A percentile compares a stretch with the other conserved stretches of the same genome.
These are phyloP conservation scores for Chamaetylas fuelleborni DNA, from an alignment of 2,113 vertebrate genomes.

Conservation along the genomic window DNA sequence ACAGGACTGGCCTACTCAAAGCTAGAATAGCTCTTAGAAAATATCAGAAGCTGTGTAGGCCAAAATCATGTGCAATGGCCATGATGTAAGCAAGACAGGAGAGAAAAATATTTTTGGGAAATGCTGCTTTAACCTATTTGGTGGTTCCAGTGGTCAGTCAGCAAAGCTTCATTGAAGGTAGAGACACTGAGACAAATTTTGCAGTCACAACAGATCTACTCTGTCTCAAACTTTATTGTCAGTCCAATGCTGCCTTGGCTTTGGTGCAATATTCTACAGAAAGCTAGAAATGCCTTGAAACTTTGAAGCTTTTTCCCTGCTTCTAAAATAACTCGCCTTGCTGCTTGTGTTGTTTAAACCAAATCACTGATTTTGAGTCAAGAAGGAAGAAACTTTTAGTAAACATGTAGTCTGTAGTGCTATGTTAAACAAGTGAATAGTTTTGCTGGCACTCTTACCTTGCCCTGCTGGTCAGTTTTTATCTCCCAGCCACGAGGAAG, in stretches of 20 bases:
- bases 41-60: not conserved
- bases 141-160: not conserved
- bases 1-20: not conserved
- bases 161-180: not conserved
- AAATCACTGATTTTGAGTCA: not conserved
- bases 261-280: not conserved
- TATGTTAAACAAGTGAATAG: not conserved
- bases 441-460: slow-evolving; percentile 75
- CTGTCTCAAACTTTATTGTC: not conserved
- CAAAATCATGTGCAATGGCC: not conserved
- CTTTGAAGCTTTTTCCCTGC: not conserved
- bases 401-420: not conserved
- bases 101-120: not conserved
- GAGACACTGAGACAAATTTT: not conserved
- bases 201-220: not conserved
- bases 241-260: not conserved
- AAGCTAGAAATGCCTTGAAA: not conserved
- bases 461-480: slow-evolving; percentile 95
- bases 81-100: not conserved
- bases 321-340: not conserved
- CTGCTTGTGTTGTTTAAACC: not conserved
- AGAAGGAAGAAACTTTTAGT: not conserved
- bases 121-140: not conserved
- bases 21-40: not conserved
- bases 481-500: slow-evolving; percentile 97